Base-by-base conservation (phyloP, 2,888 invertebrate genomes). In the Incurvaria masculella region DNA sequence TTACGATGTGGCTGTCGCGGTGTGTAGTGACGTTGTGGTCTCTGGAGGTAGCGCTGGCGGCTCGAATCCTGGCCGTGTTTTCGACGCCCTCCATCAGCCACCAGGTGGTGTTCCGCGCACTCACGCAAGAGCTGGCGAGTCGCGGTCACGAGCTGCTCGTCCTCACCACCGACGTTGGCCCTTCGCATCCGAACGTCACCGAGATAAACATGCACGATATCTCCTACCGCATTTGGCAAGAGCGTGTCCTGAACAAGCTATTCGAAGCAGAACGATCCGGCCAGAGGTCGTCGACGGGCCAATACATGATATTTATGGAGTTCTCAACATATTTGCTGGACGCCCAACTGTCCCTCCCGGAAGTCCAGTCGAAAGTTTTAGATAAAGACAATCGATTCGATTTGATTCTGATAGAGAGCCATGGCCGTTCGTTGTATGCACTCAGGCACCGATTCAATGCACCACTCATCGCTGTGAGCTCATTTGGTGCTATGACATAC, bases 41-140 rank as follows among this genome's bases (percentile, higher is more conserved):
- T n/a, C n/a, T n/a, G n/a, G n/a, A n/a, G n/a, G n/a, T n/a, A n/a
- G n/a, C n/a, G n/a, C n/a, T n/a, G n/a, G 54, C 59, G 1, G 66
- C 65, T 1, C 63, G 59, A 48, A 75, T 76, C 45, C 52, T 76
- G n/a, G 64, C 55, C 0, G 52, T 74, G 0, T 61, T 69, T 40
- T 65, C 78, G 1, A 56, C 59, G 2, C 67, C 78, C 1, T 71
- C 74, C 0, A 63, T 73, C 26, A 80, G 79, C 46, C 80, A 80
- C 51, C 78, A 79, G 58, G 58, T 72, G 0, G 66, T 71, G 0
- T 76, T 65, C 48, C 60, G 68, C 16, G 60, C 66, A 1, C 47
- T 80, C 2, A 64, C 64, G 8, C 59, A 64, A 2, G 72, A 71
- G 42, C 55, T 81, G n/a, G 63, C 64, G 0, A 64, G 55, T 43